Base-by-base conservation (phyloP, 2,888 invertebrate species). In the Metopia argyrocephala region DNA sequence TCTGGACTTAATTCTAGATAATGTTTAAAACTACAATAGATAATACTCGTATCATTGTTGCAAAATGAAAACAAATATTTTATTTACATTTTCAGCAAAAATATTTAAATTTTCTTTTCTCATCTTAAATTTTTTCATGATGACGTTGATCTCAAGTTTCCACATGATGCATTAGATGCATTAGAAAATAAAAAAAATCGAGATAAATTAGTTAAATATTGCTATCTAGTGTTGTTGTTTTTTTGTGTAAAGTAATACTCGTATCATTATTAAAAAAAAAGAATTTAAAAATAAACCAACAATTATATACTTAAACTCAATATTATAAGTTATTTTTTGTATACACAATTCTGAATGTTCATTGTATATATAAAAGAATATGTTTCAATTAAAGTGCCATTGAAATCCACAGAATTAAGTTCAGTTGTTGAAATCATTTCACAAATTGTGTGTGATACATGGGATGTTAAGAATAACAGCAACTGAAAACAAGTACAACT, bases 181-280 rank as follows among this genome's bases (percentile, higher is more conserved):
- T 9, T 4, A 31, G 28, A 59, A 59, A 20, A 57, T 28, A 20
- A 5, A 9, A 50, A 18, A 61, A 54, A 66, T 69, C 75, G 70
- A 62, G 31, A 56, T 79, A 62, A 76, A 79, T 79, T 79, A 76
- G 71, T 76, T 76, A 50, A 76, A 38, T 71, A 50, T 76, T 76
- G n/a, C n/a, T n/a, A n/a, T n/a, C n/a, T 62, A 28, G 46, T 59
- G 25, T 69, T 52, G 57, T 38, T 31, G n/a, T 52, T 54, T 38
- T 31, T 15, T 38, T n/a, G n/a, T n/a, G n/a, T n/a, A n/a, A n/a
- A n/a, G n/a, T n/a, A n/a, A n/a, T n/a, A n/a, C n/a, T n/a, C n/a
- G n/a, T n/a, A n/a, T n/a, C n/a, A n/a, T n/a, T n/a, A n/a, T n/a
- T n/a, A n/a, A n/a, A n/a, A n/a, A n/a, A n/a, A n/a, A n/a, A n/a